These are phyloP conservation scores for Campylomormyrus tamandua DNA, from an alignment of 2,113 vertebrate species.

Conservation along the genomic window DNA sequence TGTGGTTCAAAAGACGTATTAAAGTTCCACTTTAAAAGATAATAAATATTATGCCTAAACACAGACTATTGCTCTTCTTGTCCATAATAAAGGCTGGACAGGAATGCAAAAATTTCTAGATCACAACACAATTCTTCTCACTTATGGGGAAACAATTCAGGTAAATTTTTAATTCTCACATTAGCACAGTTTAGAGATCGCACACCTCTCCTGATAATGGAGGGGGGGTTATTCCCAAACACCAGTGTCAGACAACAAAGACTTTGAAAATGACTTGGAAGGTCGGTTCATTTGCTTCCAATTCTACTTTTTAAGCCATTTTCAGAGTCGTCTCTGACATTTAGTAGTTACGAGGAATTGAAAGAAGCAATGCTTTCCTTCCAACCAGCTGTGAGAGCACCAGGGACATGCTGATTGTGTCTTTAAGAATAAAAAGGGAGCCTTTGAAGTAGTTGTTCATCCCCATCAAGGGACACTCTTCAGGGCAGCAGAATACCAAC, in stretches of 20 bases:
- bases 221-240: background rate
- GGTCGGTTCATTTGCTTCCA: background rate
- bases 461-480: background rate
- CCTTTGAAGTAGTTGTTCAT: constrained; percentile 16
- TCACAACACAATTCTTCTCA: background rate
- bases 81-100: background rate
- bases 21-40: background rate
- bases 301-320: background rate
- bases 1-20: background rate
- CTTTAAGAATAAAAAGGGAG: background rate
- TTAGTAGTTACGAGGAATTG: background rate
- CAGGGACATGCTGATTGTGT: background rate
- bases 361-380: background rate
- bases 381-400: background rate
- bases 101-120: background rate
- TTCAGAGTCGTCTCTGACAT: background rate
- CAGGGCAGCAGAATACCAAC: constrained; percentile 8
- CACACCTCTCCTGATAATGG: background rate
- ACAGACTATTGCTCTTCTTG: background rate
- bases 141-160: background rate
- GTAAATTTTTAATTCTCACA: background rate
- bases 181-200: background rate
- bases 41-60: background rate
- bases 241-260: background rate
- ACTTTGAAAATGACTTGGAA: background rate